Conservation (phyloP, 2,113 vertebrate genomes). For the Ginglymostoma cirratum region DNA sequence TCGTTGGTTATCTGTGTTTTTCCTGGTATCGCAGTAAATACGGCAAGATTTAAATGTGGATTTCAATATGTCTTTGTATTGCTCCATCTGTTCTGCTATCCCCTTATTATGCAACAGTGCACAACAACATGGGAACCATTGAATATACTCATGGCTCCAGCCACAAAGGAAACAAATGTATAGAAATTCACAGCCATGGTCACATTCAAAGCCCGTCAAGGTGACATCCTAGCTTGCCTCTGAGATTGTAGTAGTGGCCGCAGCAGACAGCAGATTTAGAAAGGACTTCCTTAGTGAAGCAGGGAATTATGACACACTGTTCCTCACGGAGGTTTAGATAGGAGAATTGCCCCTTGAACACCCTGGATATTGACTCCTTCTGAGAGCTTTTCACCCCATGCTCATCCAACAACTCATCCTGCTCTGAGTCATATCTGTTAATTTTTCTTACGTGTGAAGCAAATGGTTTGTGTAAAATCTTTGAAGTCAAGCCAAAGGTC, state of each 20-base stretch:
- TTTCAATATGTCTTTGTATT: neutral
- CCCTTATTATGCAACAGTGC: no score
- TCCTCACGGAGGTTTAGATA: neutral
- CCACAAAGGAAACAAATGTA: neutral
- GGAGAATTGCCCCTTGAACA: neutral
- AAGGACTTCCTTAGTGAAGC: neutral
- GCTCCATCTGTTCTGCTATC: neutral
- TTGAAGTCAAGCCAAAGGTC: neutral
- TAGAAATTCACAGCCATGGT: neutral
- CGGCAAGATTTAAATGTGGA: neutral
- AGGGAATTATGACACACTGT: neutral
- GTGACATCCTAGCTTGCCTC: neutral
- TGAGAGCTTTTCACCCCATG: neutral
- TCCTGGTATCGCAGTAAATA: neutral
- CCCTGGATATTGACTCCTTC: neutral
- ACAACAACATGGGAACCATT: no score
- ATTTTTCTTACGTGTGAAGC: neutral
- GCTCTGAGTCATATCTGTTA: neutral
- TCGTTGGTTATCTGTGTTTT: neutral
- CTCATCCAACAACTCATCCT: neutral
- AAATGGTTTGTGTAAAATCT: neutral
- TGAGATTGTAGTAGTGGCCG: neutral
- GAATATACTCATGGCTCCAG: neutral
- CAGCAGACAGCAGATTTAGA: neutral
- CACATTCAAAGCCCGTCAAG: neutral